Conservation (phyloP, 2,888 invertebrate species). For the Melikaiella ostensackeni region DNA sequence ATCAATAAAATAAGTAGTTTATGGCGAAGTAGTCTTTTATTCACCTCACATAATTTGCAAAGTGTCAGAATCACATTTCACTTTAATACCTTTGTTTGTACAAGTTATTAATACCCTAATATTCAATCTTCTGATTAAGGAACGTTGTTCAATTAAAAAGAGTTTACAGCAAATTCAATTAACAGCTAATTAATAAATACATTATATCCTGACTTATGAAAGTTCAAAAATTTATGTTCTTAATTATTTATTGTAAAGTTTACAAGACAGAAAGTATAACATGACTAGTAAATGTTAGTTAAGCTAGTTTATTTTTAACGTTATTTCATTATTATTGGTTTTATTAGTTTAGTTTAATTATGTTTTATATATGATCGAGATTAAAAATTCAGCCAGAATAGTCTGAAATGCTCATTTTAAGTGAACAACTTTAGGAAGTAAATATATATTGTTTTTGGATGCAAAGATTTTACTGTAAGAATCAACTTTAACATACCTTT, state of each 20-base stretch:
- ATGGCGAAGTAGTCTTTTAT: constrained; percentile 75
- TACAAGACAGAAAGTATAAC: background rate
- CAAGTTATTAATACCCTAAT: constrained; percentile 60
- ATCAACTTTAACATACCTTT: constrained; percentile 86
- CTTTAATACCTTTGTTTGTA: constrained; percentile 55
- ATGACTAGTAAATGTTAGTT: background rate
- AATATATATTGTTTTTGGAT: constrained; percentile 37
- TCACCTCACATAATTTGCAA: constrained; percentile 74
- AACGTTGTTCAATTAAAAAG: constrained; percentile 63
- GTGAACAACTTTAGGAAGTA: constrained; percentile 48
- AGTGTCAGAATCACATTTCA: constrained; percentile 72
- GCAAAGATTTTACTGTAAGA: constrained; percentile 33
- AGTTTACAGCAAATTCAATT: constrained; percentile 8
- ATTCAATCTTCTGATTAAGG: constrained; percentile 47
- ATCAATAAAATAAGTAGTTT: constrained; percentile 75
- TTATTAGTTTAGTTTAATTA: too few species aligned
- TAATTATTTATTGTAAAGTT: background rate
- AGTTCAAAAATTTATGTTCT: background rate
- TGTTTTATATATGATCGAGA: background rate
- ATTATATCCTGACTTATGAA: background rate
- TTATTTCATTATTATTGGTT: too few species aligned
- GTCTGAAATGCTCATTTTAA: constrained; percentile 41
- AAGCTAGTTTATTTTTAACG: background rate
- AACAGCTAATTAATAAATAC: background rate
- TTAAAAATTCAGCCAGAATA: constrained; percentile 12